These are phyloP conservation scores for Phaetusa simplex DNA, from an alignment of 2,113 vertebrate genomes.

Conservation along the genomic window DNA sequence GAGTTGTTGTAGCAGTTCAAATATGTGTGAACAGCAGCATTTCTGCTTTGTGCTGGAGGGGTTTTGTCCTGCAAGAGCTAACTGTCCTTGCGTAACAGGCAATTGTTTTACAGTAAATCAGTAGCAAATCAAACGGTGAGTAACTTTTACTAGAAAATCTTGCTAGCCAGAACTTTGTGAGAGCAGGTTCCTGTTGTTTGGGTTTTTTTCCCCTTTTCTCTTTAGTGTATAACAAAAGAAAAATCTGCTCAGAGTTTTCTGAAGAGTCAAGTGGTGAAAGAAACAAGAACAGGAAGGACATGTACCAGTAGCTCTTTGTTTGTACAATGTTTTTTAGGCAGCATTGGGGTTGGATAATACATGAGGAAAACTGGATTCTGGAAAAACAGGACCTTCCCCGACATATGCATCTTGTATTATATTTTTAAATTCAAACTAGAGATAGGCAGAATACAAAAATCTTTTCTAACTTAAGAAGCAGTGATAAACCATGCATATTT, in stretches of 20 bases:
- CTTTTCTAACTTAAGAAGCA: not conserved
- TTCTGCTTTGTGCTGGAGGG: not conserved
- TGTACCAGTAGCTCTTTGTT: not conserved
- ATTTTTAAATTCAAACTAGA: not conserved
- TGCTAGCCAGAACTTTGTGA: not conserved
- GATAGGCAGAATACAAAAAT: not conserved
- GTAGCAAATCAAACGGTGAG: not conserved
- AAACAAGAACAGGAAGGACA: not conserved
- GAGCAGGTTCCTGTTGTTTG: not conserved
- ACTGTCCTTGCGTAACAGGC: not conserved
- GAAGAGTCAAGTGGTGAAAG: not conserved
- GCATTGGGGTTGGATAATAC: not conserved
- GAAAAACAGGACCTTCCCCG: not conserved
- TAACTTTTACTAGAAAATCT: slow-evolving; percentile 1
- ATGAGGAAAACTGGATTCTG: not conserved
- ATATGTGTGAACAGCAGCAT: not conserved
- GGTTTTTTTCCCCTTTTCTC: not conserved
- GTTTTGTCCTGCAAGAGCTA: not conserved
- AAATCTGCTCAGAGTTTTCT: not conserved
- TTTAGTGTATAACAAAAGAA: not conserved
- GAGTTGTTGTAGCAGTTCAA: not conserved
- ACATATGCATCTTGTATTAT: not conserved
- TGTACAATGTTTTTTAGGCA: not conserved
- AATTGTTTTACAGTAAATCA: not conserved
- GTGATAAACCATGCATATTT: not conserved